Conservation (phyloP, 2,113 vertebrate genomes). For the Aix galericulata region DNA sequence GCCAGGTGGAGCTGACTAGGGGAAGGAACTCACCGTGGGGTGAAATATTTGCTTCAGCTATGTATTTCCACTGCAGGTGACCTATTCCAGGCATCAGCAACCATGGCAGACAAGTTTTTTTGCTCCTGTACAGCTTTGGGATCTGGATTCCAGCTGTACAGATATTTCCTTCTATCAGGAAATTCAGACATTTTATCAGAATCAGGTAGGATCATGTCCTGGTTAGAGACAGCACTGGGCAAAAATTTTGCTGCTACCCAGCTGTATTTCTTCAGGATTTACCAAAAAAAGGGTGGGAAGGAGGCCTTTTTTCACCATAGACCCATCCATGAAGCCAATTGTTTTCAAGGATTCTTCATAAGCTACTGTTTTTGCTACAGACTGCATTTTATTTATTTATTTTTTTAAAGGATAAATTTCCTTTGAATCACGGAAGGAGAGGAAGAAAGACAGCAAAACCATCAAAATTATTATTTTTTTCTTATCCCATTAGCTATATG, state of each 20-base stretch:
- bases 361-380: not conserved
- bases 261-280: not conserved
- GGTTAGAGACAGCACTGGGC: not conserved
- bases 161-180: not conserved
- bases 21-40: not conserved
- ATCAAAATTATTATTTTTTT: not conserved
- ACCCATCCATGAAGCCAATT: not conserved
- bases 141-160: not conserved
- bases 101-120: not conserved
- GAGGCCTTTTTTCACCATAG: not conserved
- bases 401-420: not conserved
- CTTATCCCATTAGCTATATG: not conserved
- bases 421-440: not conserved
- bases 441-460: not conserved
- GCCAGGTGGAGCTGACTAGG: not conserved
- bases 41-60: not conserved
- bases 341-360: not conserved
- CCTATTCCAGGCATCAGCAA: not conserved
- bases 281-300: not conserved
- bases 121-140: not conserved
- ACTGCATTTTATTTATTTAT: not conserved
- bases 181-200: not conserved
- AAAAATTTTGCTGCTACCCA: not conserved
- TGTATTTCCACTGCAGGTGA: fast-evolving
- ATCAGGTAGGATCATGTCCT: not conserved